Evolutionary conservation across 1,140 invertebrate species (phyloP), one percentile per base, ranked within the genome.

Genomic region (Drosophila subobscura): DNA sequence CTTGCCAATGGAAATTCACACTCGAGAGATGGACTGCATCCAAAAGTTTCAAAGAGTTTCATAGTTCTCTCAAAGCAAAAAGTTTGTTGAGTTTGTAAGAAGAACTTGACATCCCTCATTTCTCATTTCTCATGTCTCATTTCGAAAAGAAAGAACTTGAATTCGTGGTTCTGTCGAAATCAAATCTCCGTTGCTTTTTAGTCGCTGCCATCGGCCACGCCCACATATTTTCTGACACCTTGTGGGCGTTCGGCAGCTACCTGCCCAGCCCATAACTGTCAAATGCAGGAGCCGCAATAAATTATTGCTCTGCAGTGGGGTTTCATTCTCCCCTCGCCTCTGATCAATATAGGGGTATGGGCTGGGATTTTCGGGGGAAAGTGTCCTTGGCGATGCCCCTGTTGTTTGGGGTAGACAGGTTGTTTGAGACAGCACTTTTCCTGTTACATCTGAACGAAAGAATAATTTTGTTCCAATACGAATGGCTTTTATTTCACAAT

Each of bases 261-360:
- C 42, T 59, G 61, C 46, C 73, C 58, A 66, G 53, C 61, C 64
- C 78, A 81, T 81, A 81, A 81, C 77, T 81, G 78, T 81, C 78
- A 81, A 77, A 67, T 54, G 59, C 78, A 77, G 47, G 44, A 52
- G 61, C 27, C 56, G 61, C 59, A 60, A 81, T 81, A 81, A 81
- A 77, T 81, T 55, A 81, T 81, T 73, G 52, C 55, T 47, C 51
- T 60, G 61, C 71, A 37, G 14, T n/a, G 55, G 14, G 44, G 29
- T 57, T 70, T 54, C 64, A 58, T 65, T 71, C 68, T 10, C 3
- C 33, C 33, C 33, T 37, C 33, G 33, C 10, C 10, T 2, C 4
- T 12, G 72, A 75, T 61, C 54, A 72, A 65, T 79, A 60, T 29
- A 37, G 47, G 58, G 37, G 52, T 8, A 8, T 3, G 14, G 27